Evolutionary conservation across 2,113 vertebrate genomes (phyloP).

Genomic region (Perca schrenkii): DNA sequence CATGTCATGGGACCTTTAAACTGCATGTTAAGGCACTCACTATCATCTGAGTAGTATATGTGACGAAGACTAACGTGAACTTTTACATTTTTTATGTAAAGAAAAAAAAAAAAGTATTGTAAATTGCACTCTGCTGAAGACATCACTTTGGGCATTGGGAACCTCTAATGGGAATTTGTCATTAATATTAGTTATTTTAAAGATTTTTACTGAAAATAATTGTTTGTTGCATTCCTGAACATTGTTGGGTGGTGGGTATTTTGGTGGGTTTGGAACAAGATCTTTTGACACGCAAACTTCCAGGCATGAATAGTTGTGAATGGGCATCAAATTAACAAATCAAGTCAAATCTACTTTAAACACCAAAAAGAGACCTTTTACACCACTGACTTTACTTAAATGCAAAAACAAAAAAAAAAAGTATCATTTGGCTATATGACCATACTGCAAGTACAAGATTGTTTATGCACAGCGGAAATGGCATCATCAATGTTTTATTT

Average conservation of each 20-base stretch:
- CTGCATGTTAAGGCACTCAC: no score
- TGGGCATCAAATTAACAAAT: neutral
- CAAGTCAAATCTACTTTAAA: neutral
- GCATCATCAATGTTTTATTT: neutral
- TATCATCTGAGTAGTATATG: no score
- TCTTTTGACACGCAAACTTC: neutral
- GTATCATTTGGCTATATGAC: no score
- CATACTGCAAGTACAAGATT: neutral
- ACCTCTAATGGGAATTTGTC: neutral
- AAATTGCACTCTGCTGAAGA: no score
- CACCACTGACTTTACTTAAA: neutral
- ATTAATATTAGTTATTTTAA: neutral
- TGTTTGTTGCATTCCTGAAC: neutral
- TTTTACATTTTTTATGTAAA: no score
- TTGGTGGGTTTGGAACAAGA: neutral
- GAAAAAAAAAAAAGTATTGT: no score
- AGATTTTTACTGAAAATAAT: neutral
- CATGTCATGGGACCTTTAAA: no score
- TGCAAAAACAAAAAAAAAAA: neutral
- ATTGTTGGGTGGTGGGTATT: neutral
- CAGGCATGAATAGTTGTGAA: neutral
- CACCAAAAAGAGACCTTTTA: neutral
- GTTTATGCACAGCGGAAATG: neutral
- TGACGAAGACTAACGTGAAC: no score
- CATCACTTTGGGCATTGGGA: neutral